Base-by-base conservation (phyloP, 2,113 vertebrate genomes). In the Pelobates fuscus region DNA sequence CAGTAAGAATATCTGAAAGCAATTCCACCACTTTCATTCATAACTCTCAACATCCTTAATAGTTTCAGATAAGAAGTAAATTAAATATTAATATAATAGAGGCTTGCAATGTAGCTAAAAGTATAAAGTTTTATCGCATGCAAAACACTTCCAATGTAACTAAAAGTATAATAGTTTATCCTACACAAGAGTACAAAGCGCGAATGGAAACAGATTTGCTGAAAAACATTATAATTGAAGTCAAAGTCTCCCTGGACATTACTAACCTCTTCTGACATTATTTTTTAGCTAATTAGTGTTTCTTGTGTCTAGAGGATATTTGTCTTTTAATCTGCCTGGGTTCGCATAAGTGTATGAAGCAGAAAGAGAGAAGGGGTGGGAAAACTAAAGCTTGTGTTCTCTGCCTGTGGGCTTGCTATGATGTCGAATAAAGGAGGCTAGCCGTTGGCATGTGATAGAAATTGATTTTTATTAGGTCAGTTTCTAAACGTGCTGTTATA, bases 401-500 rank as follows among this genome's bases (percentile, higher is more conserved):
- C n/a, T 20, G 25, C 59, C 59, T 14, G 12, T n/a, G 10, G 60
- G 29, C 26, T 37, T 54, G 46, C 11, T 18, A 24, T 1, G 46
- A 41, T 44, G 30, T 17, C 24, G 5, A 46, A 17, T 12, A 24
- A 18, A 32, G 6, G 30, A 20, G 59, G 46, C 26, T 41, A 54
- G 55, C 59, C 60, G 11, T 49, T 15, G 43, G 49, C 46, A 54
- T 68, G 18, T 54, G 23, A 43, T 20, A 43, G 63, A n/a, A 27
- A 29, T 12, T 57, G 17, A 65, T 44, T 57, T 37, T 73, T 41
- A 21, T 26, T 46, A 73, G 21, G 59, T 52, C 43, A 52, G 59
- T 24, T 32, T 72, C 59, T 72, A 43, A 32, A 30, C 24, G 57
- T 52, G 41, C 62, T 52, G 70, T 41, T 27, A 17, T 24, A n/a